These are phyloP conservation scores for Argyra leucocephala DNA, from an alignment of 2,888 invertebrate species.

Conservation along the genomic window DNA sequence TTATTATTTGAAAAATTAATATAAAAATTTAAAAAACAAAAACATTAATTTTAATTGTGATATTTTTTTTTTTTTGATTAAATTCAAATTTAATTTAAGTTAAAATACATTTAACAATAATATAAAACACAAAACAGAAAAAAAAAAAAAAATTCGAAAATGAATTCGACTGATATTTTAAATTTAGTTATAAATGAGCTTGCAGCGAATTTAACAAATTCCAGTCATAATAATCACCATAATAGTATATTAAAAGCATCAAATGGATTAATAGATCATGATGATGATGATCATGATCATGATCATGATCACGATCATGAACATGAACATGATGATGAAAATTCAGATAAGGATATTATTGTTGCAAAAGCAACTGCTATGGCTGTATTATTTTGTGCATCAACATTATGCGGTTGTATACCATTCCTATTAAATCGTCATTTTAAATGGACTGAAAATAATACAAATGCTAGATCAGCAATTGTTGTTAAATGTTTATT, in stretches of 20 bases:
- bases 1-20: not conserved
- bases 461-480: slow-evolving; percentile 34
- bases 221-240: not conserved
- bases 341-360: slow-evolving; percentile 46
- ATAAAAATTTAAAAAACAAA: not conserved
- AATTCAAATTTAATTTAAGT: not conserved
- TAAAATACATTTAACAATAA: not conserved
- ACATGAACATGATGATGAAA: slow-evolving; percentile 27
- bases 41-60: not conserved
- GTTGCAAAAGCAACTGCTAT: slow-evolving; percentile 71
- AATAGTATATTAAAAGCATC: not conserved
- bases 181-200: not conserved
- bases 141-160: not conserved
- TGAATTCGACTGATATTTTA: slow-evolving; percentile 6
- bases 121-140: not conserved
- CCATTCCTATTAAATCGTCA: slow-evolving; percentile 61
- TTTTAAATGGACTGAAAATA: slow-evolving; percentile 50
- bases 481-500: slow-evolving; percentile 52
- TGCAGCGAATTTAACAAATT: not conserved
- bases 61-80: not conserved
- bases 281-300: not conserved
- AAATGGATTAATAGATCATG: not conserved
- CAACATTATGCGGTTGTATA: slow-evolving; percentile 62
- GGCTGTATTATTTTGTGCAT: slow-evolving; percentile 64
- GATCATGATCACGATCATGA: slow-evolving; percentile 16